These are phyloP conservation scores for Marmota flaviventris DNA, from an alignment of 2,113 vertebrate species.

Conservation along the genomic window DNA sequence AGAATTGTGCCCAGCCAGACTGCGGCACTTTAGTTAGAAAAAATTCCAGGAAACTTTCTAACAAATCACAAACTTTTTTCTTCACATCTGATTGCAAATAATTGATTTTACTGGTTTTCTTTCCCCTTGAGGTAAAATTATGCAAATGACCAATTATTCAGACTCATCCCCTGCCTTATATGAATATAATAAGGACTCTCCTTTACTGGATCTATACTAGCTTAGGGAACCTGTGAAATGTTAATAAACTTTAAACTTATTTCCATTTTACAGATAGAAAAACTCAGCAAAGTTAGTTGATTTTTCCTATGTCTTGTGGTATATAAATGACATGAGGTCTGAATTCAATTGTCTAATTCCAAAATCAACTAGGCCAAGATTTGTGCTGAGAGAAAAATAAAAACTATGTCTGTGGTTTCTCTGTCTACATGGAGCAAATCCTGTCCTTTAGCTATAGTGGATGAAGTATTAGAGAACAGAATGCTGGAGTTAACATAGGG, in stretches of 20 bases:
- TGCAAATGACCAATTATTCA: slow-evolving; percentile 21
- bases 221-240: background rate
- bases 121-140: slow-evolving; percentile 28
- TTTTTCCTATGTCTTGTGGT: background rate
- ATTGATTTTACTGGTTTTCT: background rate
- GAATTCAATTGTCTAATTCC: slow-evolving; percentile 10
- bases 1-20: too few species aligned
- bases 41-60: slow-evolving; percentile 9
- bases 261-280: slow-evolving; percentile 20
- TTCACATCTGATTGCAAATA: slow-evolving; percentile 17
- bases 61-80: background rate
- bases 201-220: background rate
- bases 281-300: background rate
- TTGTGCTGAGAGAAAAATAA: background rate
- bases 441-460: background rate
- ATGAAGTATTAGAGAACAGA: background rate
- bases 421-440: background rate
- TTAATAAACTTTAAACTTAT: background rate
- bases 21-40: background rate
- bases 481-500: background rate
- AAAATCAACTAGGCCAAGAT: background rate
- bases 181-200: background rate
- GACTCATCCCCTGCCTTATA: background rate
- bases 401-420: background rate
- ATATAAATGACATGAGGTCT: background rate